A percentile compares a stretch with the other conserved stretches of the same genome.
Conservation (phyloP, 1,140 invertebrate species). For the Tetragonula clypearis region DNA sequence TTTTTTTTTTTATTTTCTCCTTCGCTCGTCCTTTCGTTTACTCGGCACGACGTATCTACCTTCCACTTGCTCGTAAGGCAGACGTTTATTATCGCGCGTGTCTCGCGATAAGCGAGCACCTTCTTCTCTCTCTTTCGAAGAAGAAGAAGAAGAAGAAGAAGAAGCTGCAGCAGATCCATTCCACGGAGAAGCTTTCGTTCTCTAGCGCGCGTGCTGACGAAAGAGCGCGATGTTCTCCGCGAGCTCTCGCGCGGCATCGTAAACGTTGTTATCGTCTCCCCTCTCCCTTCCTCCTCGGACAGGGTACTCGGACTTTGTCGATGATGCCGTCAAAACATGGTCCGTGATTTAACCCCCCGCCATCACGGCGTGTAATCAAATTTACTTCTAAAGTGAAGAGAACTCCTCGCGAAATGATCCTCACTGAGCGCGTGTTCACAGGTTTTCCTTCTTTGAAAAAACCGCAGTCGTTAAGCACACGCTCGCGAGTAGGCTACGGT, state of each 20-base stretch:
- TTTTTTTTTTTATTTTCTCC: neutral
- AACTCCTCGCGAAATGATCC: neutral
- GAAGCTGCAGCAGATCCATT: constrained; percentile 13
- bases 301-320: neutral
- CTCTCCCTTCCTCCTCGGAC: too few species aligned
- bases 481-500: too few species aligned
- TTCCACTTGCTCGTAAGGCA: constrained; percentile 68
- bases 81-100: constrained; percentile 73
- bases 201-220: neutral
- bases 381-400: neutral
- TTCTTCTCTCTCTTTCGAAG: neutral
- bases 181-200: constrained; percentile 24
- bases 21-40: constrained; percentile 34
- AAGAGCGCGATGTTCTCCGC: neutral
- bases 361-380: neutral
- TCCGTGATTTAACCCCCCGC: neutral
- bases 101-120: constrained; percentile 66
- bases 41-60: constrained; percentile 51
- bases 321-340: neutral
- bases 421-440: too few species aligned
- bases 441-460: too few species aligned
- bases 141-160: too few species aligned
- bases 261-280: constrained; percentile 24
- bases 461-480: too few species aligned
- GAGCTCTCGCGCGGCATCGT: neutral